Percentiles rank a stretch among this genome's conserved stretches.
These are phyloP conservation scores for Acanthoscelides obtectus DNA, from an alignment of 2,888 invertebrate species.

Conservation along the genomic window DNA sequence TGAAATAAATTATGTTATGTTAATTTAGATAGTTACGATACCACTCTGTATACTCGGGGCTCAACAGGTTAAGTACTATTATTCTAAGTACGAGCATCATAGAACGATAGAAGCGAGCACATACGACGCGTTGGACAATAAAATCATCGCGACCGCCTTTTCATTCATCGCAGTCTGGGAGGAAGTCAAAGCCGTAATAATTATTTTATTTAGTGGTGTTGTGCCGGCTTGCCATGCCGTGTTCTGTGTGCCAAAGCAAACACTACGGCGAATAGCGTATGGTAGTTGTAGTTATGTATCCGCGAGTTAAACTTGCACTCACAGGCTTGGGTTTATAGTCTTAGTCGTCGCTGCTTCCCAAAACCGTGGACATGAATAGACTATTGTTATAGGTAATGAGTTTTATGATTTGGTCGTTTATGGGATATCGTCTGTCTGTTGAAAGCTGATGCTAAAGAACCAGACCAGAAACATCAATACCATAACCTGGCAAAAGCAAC, in stretches of 20 bases:
- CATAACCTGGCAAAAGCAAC: no score
- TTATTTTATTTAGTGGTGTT: background rate
- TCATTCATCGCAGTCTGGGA: background rate
- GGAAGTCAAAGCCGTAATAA: background rate
- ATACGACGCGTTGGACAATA: background rate
- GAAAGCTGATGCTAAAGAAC: no score
- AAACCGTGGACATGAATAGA: background rate
- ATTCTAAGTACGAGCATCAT: no score
- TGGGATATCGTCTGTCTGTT: background rate
- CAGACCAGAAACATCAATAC: no score
- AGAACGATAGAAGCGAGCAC: background rate
- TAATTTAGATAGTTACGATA: no score
- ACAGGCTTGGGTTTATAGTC: background rate
- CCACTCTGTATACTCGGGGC: no score
- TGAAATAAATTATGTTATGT: no score
- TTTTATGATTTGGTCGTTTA: background rate
- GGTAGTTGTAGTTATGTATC: background rate
- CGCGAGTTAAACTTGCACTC: background rate
- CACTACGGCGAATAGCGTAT: no score
- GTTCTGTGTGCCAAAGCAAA: background rate
- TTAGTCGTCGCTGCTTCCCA: no score
- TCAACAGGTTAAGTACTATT: no score
- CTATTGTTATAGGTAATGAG: background rate
- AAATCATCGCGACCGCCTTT: background rate
- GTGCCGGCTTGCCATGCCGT: background rate